A percentile compares a stretch with the other conserved stretches of the same genome.
These are phyloP conservation scores for Redunca redunca DNA, from an alignment of 2,113 vertebrate species.

Conservation along the genomic window DNA sequence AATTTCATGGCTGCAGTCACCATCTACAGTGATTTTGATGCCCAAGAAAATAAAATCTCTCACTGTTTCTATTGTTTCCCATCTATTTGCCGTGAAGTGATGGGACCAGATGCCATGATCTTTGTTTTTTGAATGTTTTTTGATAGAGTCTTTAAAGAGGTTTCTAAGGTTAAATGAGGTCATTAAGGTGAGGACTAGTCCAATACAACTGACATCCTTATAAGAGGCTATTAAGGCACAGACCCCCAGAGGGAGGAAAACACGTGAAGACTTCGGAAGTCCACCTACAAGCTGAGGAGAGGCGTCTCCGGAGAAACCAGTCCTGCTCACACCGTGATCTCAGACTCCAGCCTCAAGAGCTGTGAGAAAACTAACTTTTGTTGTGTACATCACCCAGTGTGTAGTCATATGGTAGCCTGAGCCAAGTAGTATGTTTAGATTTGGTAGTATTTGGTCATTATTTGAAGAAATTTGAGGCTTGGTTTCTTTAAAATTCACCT, in stretches of 20 bases:
- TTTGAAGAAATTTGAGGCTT: not conserved
- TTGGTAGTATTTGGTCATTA: not conserved
- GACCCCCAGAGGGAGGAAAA: not conserved
- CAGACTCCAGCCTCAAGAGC: not conserved
- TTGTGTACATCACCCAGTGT: not conserved
- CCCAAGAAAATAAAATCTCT: not conserved
- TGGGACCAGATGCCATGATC: not conserved
- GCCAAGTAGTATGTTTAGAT: not conserved
- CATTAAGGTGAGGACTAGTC: not conserved
- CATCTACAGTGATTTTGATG: not conserved
- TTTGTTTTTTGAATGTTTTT: not conserved
- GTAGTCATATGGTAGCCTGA: not conserved
- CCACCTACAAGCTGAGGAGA: not conserved
- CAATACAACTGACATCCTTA: not conserved
- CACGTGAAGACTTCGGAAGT: not conserved
- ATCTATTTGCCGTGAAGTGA: not conserved
- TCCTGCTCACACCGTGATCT: not conserved
- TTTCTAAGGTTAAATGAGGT: not conserved
- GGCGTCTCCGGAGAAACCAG: not conserved
- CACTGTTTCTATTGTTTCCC: not conserved
- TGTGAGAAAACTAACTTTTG: not conserved
- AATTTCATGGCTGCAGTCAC: not conserved
- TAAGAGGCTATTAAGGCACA: not conserved
- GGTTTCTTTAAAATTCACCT: not conserved
- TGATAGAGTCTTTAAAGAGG: not conserved